Evolutionary conservation across 64 coral and sea anemone species (phyloP).

Genomic region (Astreopora myriophthalma): DNA sequence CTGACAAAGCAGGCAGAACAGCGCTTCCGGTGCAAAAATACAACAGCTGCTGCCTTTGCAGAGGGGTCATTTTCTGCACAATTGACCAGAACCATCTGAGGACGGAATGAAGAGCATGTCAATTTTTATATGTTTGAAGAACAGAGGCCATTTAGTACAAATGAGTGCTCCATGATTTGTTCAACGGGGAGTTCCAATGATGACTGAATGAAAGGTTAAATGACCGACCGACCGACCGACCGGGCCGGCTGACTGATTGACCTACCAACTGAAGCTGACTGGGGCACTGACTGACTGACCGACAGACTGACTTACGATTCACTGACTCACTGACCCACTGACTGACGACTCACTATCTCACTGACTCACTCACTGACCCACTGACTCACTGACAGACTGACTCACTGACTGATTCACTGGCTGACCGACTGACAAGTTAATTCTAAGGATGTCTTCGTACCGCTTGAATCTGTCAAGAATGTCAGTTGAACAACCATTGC

Average conservation of each 20-base stretch:
- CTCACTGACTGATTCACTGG: not conserved
- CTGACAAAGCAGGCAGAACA: constrained; percentile 72
- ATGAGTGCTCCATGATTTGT: too few species aligned
- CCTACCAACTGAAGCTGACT: too few species aligned
- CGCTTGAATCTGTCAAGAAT: constrained; percentile 90
- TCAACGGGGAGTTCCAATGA: too few species aligned
- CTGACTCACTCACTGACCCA: not conserved
- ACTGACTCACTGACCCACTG: not conserved
- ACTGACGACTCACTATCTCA: not conserved
- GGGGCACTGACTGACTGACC: not conserved
- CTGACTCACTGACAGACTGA: not conserved
- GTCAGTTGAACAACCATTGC: constrained; percentile 84
- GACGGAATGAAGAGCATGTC: not conserved
- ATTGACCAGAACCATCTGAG: constrained; percentile 91
- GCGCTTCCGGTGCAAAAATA: constrained; percentile 94
- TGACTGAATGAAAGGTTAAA: too few species aligned
- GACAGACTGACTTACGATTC: not conserved
- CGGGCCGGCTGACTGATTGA: too few species aligned
- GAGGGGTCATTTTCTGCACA: constrained; percentile 88
- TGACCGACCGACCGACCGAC: too few species aligned
- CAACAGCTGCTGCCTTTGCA: constrained; percentile 80
- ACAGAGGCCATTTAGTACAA: not conserved
- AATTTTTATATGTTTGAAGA: not conserved
- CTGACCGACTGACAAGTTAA: too few species aligned
- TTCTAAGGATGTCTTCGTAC: constrained; percentile 24